Percentiles rank a stretch among this genome's conserved stretches.
phyloP scores from a whole-genome alignment of 1,140 invertebrate species.

The Drosophila quadrilineata region DNA sequence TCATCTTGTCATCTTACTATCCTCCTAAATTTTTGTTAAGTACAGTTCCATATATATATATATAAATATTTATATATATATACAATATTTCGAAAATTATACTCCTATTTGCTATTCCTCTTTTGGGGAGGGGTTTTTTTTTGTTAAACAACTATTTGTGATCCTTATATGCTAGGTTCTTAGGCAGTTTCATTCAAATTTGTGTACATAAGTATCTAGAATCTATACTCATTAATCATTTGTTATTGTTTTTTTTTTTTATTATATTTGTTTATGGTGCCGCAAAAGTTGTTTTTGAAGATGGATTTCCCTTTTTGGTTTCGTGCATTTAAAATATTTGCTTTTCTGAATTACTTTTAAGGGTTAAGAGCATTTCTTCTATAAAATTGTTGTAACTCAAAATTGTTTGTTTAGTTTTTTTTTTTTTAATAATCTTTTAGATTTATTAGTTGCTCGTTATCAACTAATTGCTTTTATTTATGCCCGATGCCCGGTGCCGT shows the following conservation, averaged over 20 bases:
- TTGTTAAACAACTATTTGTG: constrained; percentile 58
- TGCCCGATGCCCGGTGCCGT: constrained; percentile 42
- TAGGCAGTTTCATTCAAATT: constrained; percentile 79
- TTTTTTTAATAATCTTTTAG: constrained; percentile 41
- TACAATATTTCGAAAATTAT: constrained; percentile 55
- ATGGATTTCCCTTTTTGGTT: constrained; percentile 41
- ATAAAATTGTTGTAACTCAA: constrained; percentile 67
- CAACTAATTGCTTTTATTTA: constrained; percentile 52
- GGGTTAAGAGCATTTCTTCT: constrained; percentile 1
- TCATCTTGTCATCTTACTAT: too few relatives aligned
- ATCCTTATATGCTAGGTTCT: constrained; percentile 62
- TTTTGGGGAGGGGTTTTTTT: too few relatives aligned
- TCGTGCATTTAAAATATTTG: constrained; percentile 65
- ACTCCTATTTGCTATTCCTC: constrained; percentile 23
- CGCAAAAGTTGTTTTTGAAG: constrained; percentile 58
- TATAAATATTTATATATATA: too few relatives aligned
- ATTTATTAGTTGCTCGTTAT: too few relatives aligned
- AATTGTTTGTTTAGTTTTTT: constrained; percentile 47
- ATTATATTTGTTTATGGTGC: constrained; percentile 32
- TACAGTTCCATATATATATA: too few relatives aligned
- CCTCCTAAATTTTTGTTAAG: constrained; percentile 11
- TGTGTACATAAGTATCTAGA: constrained; percentile 45
- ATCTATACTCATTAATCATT: constrained; percentile 26
- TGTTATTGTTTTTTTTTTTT: background rate
- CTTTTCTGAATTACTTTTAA: constrained; percentile 23